Evolutionary conservation across 2,797 vertebrate species (phyloP).

Genomic region (Phyllotis vaccarum): DNA sequence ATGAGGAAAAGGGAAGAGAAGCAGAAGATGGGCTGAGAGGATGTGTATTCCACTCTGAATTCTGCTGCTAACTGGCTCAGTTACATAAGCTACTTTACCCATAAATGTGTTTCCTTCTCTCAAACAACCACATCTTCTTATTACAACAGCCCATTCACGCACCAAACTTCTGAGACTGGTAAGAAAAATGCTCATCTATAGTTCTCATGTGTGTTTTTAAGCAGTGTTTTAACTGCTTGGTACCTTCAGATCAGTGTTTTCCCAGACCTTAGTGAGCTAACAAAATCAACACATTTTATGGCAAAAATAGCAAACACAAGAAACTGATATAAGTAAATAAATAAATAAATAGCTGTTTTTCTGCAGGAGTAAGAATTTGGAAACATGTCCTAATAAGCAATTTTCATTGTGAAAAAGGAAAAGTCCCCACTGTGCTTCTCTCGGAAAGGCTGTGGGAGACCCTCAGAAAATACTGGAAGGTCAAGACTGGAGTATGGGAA

Average conservation of each 20-base stretch:
- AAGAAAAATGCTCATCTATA: conserved; percentile 39
- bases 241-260: conserved; percentile 15
- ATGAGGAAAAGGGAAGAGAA: conserved; percentile 16
- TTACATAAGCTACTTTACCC: conserved; percentile 19
- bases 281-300: conserved; percentile 59
- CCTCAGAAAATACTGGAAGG: not conserved
- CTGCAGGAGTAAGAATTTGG: conserved; percentile 27
- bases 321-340: conserved; percentile 39
- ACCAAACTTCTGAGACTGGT: conserved; percentile 18
- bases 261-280: not conserved
- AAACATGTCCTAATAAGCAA: not conserved
- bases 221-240: no score
- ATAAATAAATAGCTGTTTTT: not conserved
- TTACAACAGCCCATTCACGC: not conserved
- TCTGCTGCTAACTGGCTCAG: not conserved
- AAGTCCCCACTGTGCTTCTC: not conserved
- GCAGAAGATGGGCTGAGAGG: not conserved
- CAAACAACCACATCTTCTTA: conserved; percentile 15
- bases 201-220: conserved; percentile 38
- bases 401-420: conserved; percentile 9
- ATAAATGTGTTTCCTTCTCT: conserved; percentile 41
- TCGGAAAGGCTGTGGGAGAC: not conserved
- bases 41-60: not conserved
- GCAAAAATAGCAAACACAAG: conserved; percentile 28
- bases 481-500: not conserved